Evolutionary conservation across 2,888 invertebrate genomes (phyloP), one percentile per base, ranked within the genome.

Genomic region (Sympetrum striolatum): DNA sequence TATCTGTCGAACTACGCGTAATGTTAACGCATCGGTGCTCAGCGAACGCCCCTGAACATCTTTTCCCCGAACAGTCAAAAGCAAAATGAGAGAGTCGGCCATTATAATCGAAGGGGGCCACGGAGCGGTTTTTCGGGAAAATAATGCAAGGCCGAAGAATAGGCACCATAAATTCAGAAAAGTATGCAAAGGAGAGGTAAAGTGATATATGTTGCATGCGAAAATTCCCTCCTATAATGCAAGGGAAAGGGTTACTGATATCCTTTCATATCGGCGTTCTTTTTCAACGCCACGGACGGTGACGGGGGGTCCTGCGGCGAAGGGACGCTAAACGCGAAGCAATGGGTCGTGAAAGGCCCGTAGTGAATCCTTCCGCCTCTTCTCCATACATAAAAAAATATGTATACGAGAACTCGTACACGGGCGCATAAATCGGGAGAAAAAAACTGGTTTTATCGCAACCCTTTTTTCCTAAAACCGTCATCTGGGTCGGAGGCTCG

Each of bases 171-270:
- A 86, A 86, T 86, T 86, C 64, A 53, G 37, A 35, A 86, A 86
- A 86, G 86, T 86, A 86, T 86, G 86, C 86, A 86, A 86, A 86
- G 86, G 60, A 86, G 58, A 60, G 86, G 86, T 60, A 86, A 86
- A 64, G 86, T 86, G 86, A 86, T 86, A 86, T 86, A 86, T 82
- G 37, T 60, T 64, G 64, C 64, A 64, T 73, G 73, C 73, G 73
- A 73, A 73, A 73, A 31, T 73, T 73, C n/a, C 14, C 31, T 73
- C 73, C 25, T 31, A 73, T 73, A 73, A 73, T 73, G 31, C 73
- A 73, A 22, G 73, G 73, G 22, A 73, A 73, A 31, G 73, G 73
- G 25, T 73, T 25, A 25, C 73, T 31, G 73, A 25, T 25, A 73
- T 73, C 73, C 31, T 73, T 73, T 73, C 73, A 73, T 31, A 31